phyloP scores from a whole-genome alignment of 2,888 invertebrate species.

The Eilema griseolum region DNA sequence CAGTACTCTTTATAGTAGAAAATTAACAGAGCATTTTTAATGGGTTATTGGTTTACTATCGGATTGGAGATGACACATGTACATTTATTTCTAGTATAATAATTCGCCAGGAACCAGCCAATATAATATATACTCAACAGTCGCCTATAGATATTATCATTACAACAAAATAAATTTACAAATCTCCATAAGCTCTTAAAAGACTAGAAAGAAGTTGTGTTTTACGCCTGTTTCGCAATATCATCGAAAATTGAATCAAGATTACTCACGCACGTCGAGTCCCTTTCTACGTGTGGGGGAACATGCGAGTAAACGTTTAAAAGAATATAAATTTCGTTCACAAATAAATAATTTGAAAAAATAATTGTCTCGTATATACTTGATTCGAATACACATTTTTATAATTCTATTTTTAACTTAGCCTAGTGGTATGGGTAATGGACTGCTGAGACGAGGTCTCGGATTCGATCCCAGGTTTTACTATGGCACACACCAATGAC shows the following conservation, averaged over 20 bases:
- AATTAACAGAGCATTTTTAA: too few relatives aligned
- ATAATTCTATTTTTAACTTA: too few relatives aligned
- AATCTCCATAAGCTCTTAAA: not conserved
- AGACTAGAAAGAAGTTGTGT: not conserved
- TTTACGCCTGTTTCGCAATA: not conserved
- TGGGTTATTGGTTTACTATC: not conserved
- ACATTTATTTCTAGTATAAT: too few relatives aligned
- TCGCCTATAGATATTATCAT: not conserved
- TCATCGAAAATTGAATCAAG: conserved; percentile 47
- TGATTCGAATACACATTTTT: not conserved
- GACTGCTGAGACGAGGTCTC: too few relatives aligned
- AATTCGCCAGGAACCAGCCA: not conserved
- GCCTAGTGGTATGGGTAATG: too few relatives aligned
- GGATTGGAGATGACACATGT: not conserved
- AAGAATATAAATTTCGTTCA: not conserved
- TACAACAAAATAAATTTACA: not conserved
- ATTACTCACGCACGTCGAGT: conserved; percentile 38
- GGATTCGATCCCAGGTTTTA: too few relatives aligned
- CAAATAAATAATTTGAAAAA: not conserved
- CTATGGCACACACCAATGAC: too few relatives aligned
- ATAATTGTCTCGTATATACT: not conserved
- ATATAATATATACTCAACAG: not conserved
- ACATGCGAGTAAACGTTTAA: not conserved
- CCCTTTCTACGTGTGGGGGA: conserved; percentile 14
- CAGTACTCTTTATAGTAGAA: too few relatives aligned